These are phyloP conservation scores for Gymnoscopelus microlampas DNA, from an alignment of 2,797 vertebrate species.

Conservation along the genomic window DNA sequence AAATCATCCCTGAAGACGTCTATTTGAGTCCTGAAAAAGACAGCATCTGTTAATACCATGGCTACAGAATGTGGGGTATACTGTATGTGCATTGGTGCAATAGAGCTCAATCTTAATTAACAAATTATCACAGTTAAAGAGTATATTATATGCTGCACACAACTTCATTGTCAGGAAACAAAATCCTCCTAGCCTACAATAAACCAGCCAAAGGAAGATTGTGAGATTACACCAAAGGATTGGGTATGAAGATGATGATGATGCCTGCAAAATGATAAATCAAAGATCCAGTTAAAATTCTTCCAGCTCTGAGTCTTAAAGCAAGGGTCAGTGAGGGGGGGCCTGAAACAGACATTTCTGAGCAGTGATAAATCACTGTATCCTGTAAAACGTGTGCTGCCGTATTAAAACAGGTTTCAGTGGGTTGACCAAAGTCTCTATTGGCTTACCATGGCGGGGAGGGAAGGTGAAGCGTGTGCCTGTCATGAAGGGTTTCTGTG, in stretches of 20 bases:
- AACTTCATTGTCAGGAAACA: neutral
- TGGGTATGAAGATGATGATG: slow-evolving; percentile 13
- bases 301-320: slow-evolving; percentile 40
- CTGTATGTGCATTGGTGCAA: neutral
- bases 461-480: slow-evolving; percentile 40
- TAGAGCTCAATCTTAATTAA: neutral
- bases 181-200: slow-evolving; percentile 4
- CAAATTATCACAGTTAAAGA: neutral
- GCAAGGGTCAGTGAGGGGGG: slow-evolving; percentile 30
- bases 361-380: slow-evolving; percentile 37
- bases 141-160: slow-evolving; percentile 10
- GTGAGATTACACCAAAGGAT: slow-evolving; percentile 9
- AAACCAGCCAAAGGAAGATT: slow-evolving; percentile 18
- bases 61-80: too few species aligned
- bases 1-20: slow-evolving; percentile 17
- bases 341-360: slow-evolving; percentile 49
- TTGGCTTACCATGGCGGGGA: slow-evolving; percentile 70
- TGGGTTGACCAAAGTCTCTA: slow-evolving; percentile 37
- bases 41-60: neutral
- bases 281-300: slow-evolving; percentile 50
- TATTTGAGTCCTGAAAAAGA: slow-evolving; percentile 44
- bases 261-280: slow-evolving; percentile 35
- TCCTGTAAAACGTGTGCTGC: slow-evolving; percentile 31
- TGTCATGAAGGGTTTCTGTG: slow-evolving; percentile 62
- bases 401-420: slow-evolving; percentile 42